These are phyloP conservation scores for Drosophila maculinotata DNA, from an alignment of 2,888 invertebrate genomes.

Conservation along the genomic window DNA sequence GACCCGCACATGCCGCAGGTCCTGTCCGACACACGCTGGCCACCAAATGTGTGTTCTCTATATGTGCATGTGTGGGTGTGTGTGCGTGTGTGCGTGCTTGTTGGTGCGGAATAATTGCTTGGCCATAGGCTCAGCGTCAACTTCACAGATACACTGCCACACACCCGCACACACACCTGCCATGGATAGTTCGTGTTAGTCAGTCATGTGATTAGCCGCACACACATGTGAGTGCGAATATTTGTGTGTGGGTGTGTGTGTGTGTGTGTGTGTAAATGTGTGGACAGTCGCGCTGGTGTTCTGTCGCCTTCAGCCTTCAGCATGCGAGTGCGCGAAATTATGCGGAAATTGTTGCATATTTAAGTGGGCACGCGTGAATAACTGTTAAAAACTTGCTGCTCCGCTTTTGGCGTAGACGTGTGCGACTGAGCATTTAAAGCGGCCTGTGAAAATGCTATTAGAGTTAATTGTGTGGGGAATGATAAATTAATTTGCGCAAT, in stretches of 20 bases:
- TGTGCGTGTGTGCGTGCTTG: constrained; percentile 33
- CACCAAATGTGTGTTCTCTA: constrained; percentile 55
- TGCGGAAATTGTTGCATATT: constrained; percentile 80
- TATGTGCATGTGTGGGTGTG: constrained; percentile 12
- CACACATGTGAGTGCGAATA: constrained; percentile 29
- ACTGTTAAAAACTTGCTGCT: constrained; percentile 49
- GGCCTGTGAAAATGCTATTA: constrained; percentile 6
- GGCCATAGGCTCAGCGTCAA: constrained; percentile 62
- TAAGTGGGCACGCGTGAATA: constrained; percentile 72
- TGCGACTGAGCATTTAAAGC: constrained; percentile 24
- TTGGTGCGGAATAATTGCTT: constrained; percentile 78
- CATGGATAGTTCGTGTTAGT: constrained; percentile 57
- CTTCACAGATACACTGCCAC: constrained; percentile 29
- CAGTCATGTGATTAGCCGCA: constrained; percentile 72
- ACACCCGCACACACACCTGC: constrained; percentile 38
- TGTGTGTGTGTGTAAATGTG: neutral
- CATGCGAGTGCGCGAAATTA: constrained; percentile 61
- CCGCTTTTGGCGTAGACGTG: constrained; percentile 14
- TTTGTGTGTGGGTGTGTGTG: neutral
- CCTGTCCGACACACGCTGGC: constrained; percentile 45
- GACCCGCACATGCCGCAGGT: constrained; percentile 54
- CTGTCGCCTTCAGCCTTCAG: constrained; percentile 18
- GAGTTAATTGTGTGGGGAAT: constrained; percentile 27
- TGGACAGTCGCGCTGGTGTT: constrained; percentile 3
- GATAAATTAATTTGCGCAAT: constrained; percentile 72